Percentiles rank a stretch among this genome's conserved stretches.
phyloP scores from a whole-genome alignment of 1,140 invertebrate genomes.

The Bombus affinis region DNA sequence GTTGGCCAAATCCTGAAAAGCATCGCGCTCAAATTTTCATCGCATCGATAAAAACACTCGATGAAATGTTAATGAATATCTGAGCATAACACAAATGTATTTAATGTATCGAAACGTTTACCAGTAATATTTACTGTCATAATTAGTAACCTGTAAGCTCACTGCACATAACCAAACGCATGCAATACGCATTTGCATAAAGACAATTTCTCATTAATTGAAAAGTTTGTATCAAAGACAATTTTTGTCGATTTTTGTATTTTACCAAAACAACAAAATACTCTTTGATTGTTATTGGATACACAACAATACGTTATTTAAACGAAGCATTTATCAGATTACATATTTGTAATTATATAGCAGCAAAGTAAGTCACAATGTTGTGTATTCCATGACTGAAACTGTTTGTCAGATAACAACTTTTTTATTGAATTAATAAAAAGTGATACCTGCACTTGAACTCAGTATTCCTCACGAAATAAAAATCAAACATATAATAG shows the following conservation, averaged over 20 bases:
- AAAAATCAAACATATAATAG: not conserved
- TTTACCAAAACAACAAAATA: not conserved
- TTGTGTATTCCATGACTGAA: too few species aligned
- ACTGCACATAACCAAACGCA: too few species aligned
- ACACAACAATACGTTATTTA: not conserved
- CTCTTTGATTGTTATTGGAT: not conserved
- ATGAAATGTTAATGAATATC: slow-evolving; percentile 15
- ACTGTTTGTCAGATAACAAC: too few species aligned
- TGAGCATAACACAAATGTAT: not conserved
- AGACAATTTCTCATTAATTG: not conserved
- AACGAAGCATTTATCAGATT: not conserved
- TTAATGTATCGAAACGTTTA: not conserved
- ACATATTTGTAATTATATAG: not conserved
- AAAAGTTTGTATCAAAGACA: not conserved
- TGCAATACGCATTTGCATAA: not conserved
- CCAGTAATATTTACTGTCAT: not conserved
- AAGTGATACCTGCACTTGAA: too few species aligned
- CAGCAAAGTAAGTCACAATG: too few species aligned
- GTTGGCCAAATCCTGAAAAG: not conserved
- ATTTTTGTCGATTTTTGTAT: not conserved
- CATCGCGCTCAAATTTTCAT: slow-evolving; percentile 6
- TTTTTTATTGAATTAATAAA: too few species aligned
- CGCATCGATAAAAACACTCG: not conserved
- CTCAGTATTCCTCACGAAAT: too few species aligned
- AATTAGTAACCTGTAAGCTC: not conserved